Evolutionary conservation across 92 coral and sea anemone species (phyloP).

Genomic region (Zoanthus sociatus): DNA sequence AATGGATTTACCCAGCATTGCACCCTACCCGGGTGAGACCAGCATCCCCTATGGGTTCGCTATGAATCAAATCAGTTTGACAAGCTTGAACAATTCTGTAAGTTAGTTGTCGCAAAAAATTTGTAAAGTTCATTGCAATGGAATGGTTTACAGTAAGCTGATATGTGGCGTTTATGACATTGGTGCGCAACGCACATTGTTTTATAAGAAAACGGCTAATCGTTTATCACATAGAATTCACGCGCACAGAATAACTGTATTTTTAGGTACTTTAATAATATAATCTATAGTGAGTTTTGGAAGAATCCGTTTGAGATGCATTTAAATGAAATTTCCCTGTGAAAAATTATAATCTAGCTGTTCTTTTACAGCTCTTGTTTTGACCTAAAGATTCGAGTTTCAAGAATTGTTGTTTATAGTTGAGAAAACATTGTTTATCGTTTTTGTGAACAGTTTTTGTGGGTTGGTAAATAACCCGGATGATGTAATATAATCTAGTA

Average conservation of each 20-base stretch:
- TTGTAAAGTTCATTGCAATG: slow-evolving; percentile 78
- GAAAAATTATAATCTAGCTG: slow-evolving; percentile 35
- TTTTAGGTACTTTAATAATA: not conserved
- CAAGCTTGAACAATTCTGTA: slow-evolving; percentile 49
- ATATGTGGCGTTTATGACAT: slow-evolving; percentile 49
- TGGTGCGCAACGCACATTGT: slow-evolving; percentile 52
- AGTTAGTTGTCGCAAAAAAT: slow-evolving; percentile 47
- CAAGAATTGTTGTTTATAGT: not conserved
- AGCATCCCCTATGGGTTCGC: slow-evolving; percentile 3
- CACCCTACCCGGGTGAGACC: slow-evolving; percentile 70
- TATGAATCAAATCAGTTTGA: slow-evolving; percentile 38
- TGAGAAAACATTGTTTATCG: slow-evolving; percentile 6
- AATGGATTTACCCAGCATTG: slow-evolving; percentile 83
- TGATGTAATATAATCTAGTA: not conserved
- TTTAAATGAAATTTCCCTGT: slow-evolving; percentile 39
- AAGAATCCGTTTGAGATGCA: not conserved
- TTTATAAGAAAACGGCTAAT: not conserved
- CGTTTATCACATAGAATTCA: not conserved
- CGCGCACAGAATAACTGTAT: not conserved
- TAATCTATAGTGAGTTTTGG: not conserved
- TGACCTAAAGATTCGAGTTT: slow-evolving; percentile 15
- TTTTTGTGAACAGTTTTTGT: not conserved
- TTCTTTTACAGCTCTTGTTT: slow-evolving; percentile 35
- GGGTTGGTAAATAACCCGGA: not conserved
- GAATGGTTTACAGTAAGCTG: slow-evolving; percentile 82